Evolutionary conservation across 2,113 vertebrate genomes (phyloP), one percentile per base, ranked within the genome.

Genomic region (Chloebia gouldiae): DNA sequence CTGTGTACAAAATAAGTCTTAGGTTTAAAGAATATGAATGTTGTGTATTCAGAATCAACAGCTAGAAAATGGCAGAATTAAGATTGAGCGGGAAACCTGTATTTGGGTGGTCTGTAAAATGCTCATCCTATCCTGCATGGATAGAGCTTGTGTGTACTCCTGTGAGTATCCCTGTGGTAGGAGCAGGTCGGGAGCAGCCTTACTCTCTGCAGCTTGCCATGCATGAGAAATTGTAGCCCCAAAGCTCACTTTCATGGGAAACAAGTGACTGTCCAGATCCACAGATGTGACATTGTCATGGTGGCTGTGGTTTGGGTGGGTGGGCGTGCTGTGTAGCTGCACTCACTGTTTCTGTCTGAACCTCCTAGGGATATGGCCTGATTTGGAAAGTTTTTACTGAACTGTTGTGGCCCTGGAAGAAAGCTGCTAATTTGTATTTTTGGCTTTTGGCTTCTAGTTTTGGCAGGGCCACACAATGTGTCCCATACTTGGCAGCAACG

Each of bases 341-440:
- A 5, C 72, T 77, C 3, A 0, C n/a, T 23, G 37, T 65, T 76
- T 57, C 49, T 81, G 54, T 56, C 51, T 70, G 47, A 23, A 3
- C 10, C 60, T 93, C 76, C 64, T 37, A 39, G 73, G 73, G 56
- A 31, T n/a, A 31, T n/a, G 15, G 60, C 42, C 40, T 14, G 59
- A 54, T 76, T 91, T 86, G 61, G 60, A 71, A 80, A 61, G 91
- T 77, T 91, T 71, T 54, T 1, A 1, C 39, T 86, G 56, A 64
- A 65, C 57, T 89, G 49, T 83, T 78, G 84, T 63, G 79, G 72
- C 66, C 75, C 60, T 90, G 61, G 72, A 95, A 79, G 84, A 92
- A 96, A 95, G 86, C 89, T 85, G 80, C 66, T 87, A 92, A 93
- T 86, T 93, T 77, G 80, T 90, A 79, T 96, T 95, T 94, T 90